Percentiles rank a stretch among this genome's conserved stretches.
phyloP scores from a whole-genome alignment of 2,888 invertebrate species.

The Dicyrtoma fusca region DNA sequence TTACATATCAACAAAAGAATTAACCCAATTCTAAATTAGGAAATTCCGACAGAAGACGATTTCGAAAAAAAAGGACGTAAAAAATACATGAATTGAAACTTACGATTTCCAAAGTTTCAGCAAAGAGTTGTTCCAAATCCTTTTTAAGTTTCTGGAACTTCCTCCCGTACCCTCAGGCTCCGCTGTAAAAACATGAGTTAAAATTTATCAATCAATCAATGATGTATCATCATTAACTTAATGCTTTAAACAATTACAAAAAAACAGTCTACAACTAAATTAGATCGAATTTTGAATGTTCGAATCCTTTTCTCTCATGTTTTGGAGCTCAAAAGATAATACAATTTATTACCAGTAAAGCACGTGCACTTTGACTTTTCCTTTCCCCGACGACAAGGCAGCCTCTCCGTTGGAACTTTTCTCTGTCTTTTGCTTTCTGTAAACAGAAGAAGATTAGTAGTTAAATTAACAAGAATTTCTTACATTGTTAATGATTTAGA shows the following conservation, averaged over 20 bases:
- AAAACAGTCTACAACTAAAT: not conserved
- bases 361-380: slow-evolving; percentile 26
- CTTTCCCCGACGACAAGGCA: too few species aligned
- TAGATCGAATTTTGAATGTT: too few species aligned
- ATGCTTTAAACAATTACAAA: not conserved
- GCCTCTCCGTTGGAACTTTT: too few species aligned
- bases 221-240: not conserved
- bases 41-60: too few species aligned
- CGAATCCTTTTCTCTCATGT: not conserved
- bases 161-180: slow-evolving; percentile 51
- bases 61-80: too few species aligned
- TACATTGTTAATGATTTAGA: too few species aligned
- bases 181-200: slow-evolving; percentile 49
- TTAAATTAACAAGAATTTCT: not conserved
- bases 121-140: slow-evolving; percentile 51
- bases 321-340: not conserved
- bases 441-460: slow-evolving; percentile 5
- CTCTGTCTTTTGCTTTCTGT: slow-evolving; percentile 6
- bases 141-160: slow-evolving; percentile 50
- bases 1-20: too few species aligned
- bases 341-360: slow-evolving; percentile 24
- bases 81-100: slow-evolving; percentile 13
- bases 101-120: slow-evolving; percentile 48
- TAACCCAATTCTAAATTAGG: too few species aligned
- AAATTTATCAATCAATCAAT: too few species aligned